Evolutionary conservation across 2,888 invertebrate genomes (phyloP).

Genomic region (Abrostola triplasia): DNA sequence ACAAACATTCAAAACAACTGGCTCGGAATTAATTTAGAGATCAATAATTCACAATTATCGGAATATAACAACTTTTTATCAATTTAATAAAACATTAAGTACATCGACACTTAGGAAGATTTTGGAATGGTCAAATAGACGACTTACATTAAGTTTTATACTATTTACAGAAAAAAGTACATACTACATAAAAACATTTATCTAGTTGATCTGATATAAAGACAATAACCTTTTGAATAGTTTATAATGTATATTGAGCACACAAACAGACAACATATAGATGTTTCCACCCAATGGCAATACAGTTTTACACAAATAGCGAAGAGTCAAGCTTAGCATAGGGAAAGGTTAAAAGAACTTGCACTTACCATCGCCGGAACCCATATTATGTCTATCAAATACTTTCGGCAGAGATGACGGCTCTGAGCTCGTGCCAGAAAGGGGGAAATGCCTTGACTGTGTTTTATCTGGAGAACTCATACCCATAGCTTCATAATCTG

Average conservation of each 20-base stretch:
- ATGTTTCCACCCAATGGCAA: slow-evolving; percentile 59
- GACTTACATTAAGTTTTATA: too few species aligned
- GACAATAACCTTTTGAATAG: background rate
- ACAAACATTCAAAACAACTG: slow-evolving; percentile 17
- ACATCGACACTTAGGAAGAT: too few species aligned
- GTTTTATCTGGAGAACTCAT: slow-evolving; percentile 69
- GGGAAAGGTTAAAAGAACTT: slow-evolving; percentile 37
- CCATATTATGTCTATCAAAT: slow-evolving; percentile 79
- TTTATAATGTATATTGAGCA: slow-evolving; percentile 45
- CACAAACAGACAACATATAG: slow-evolving; percentile 64
- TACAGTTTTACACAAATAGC: slow-evolving; percentile 56
- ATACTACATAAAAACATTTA: background rate
- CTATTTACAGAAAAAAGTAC: too few species aligned
- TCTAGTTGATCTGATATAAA: background rate
- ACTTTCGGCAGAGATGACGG: slow-evolving; percentile 72
- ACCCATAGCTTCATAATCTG: slow-evolving; percentile 71
- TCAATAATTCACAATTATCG: background rate
- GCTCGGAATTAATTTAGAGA: slow-evolving; percentile 3
- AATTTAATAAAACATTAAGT: too few species aligned
- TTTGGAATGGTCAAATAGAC: too few species aligned
- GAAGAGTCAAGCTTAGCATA: slow-evolving; percentile 58
- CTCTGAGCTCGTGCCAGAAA: slow-evolving; percentile 74
- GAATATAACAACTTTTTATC: background rate
- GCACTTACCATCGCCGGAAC: slow-evolving; percentile 82
- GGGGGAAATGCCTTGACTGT: slow-evolving; percentile 71